phyloP scores from a whole-genome alignment of 2,888 invertebrate species.

The Carterocephalus palaemon region DNA sequence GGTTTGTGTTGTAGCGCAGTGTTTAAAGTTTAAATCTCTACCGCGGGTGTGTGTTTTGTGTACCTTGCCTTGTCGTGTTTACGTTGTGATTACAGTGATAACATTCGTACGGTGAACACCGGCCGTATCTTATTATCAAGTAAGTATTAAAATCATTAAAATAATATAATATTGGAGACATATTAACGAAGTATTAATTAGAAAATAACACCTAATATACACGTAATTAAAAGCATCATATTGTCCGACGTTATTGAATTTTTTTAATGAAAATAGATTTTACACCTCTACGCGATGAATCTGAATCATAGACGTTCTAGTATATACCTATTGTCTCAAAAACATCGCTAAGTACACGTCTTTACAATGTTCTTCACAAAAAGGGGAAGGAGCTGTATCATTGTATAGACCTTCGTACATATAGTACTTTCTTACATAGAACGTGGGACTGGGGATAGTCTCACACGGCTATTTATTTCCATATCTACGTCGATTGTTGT shows the following conservation, averaged over 20 bases:
- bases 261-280: neutral
- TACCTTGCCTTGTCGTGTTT: slow-evolving; percentile 42
- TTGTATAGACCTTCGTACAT: slow-evolving; percentile 19
- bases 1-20: slow-evolving; percentile 32
- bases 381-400: slow-evolving; percentile 22
- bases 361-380: slow-evolving; percentile 14
- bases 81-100: slow-evolving; percentile 60
- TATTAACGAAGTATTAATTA: too few relatives aligned
- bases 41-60: slow-evolving; percentile 50
- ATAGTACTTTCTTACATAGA: slow-evolving; percentile 16
- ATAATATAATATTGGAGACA: too few relatives aligned
- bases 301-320: slow-evolving; percentile 10
- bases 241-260: slow-evolving; percentile 8
- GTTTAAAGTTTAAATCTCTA: slow-evolving; percentile 40
- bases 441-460: slow-evolving; percentile 17
- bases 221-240: slow-evolving; percentile 10
- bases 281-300: slow-evolving; percentile 12
- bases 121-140: slow-evolving; percentile 28
- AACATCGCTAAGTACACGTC: neutral
- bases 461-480: slow-evolving; percentile 16
- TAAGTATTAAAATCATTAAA: slow-evolving; percentile 32
- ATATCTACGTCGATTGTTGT: slow-evolving; percentile 1
- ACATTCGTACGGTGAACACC: slow-evolving; percentile 35
- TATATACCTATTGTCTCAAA: slow-evolving; percentile 12
- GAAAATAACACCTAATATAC: neutral